Evolutionary conservation across 2,888 invertebrate species (phyloP), one percentile per base, ranked within the genome.

Genomic region (Trissoscelio sp.): DNA sequence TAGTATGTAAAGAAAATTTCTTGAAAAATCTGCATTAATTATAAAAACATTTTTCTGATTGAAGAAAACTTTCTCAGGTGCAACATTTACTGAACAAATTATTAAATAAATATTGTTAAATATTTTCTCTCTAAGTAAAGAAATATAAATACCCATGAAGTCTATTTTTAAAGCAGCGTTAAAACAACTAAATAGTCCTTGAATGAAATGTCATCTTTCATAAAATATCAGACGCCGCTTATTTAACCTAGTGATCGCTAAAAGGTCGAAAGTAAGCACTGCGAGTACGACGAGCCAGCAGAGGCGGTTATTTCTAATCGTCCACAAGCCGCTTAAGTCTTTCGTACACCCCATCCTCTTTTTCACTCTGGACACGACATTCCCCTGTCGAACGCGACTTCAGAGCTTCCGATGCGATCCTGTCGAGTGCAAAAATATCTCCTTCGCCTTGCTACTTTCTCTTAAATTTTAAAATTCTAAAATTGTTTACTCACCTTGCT

Each of bases 241-340:
- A 79, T 81, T 86, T 83, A 73, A 81, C 79, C 80, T 84, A 85
- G 83, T 84, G 84, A 86, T 86, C 83, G 81, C 75, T 83, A 81
- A 86, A 67, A 82, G 86, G 83, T 83, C 82, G 83, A 85, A 85
- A 37, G 34, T 34, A 55, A 55, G 34, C 31, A 53, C 16, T 14
- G 14, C 14, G 11, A 85, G 75, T 74, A 73, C 82, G 77, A n/a
- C n/a, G n/a, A n/a, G n/a, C 73, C 69, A 46, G 46, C 83, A 28
- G 16, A 53, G 79, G 85, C 78, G 83, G 83, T 80, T 82, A 82
- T 84, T 86, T 86, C 85, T 88, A 89, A 89, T 88, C 88, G 87
- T 53, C 86, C 87, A 82, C 88, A 89, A 89, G 87, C 88, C 87
- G 88, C 89, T 89, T 88, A 89, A 82, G 82, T 82, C 73, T 37